Percentiles rank a stretch among this genome's conserved stretches.
phyloP scores from a whole-genome alignment of 2,113 vertebrate species.

The Panthera leo region DNA sequence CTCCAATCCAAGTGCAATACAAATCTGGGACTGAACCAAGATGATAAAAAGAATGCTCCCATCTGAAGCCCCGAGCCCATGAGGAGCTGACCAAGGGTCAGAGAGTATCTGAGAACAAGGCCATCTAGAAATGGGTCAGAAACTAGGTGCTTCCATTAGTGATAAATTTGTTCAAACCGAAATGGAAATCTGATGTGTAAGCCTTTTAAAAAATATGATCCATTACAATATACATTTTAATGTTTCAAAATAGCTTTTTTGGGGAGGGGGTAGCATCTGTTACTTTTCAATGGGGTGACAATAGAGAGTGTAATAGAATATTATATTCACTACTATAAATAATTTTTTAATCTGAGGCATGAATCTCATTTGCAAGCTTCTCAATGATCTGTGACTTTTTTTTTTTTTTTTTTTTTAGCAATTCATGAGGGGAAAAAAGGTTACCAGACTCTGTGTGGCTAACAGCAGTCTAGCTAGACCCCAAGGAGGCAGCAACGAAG shows the following conservation, averaged over 20 bases:
- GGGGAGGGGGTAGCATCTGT: neutral
- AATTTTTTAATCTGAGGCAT: neutral
- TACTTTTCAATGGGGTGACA: neutral
- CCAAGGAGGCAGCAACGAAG: accelerated
- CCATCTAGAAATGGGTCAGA: neutral
- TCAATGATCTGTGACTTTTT: neutral
- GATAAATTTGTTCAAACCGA: neutral
- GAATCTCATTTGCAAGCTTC: slow-evolving; percentile 27
- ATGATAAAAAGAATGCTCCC: neutral
- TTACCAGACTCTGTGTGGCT: neutral
- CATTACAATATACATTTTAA: neutral
- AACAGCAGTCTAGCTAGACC: neutral
- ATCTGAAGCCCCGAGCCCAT: neutral
- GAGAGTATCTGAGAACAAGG: neutral
- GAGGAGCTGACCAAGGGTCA: neutral
- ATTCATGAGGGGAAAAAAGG: neutral
- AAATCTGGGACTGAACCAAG: no score
- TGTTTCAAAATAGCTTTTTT: neutral
- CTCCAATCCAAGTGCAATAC: neutral
- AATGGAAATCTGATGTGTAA: neutral
- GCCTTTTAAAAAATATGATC: neutral
- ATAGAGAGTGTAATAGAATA: neutral
- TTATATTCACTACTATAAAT: neutral
- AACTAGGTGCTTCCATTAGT: neutral
- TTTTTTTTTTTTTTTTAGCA: neutral